Evolutionary conservation across 2,113 vertebrate species (phyloP).

Genomic region (Thalassarche chlororhynchos): DNA sequence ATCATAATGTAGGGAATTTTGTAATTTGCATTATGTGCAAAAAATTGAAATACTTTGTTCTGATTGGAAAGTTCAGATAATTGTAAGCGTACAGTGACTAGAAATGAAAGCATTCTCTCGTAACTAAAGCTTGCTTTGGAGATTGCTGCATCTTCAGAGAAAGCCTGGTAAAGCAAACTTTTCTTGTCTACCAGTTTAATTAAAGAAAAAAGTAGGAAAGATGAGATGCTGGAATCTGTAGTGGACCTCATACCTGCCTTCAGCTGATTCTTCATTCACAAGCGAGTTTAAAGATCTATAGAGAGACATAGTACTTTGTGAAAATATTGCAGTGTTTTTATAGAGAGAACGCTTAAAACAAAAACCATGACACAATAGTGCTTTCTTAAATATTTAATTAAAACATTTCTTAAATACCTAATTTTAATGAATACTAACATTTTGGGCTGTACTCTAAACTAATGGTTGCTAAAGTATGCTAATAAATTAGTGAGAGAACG

Average conservation of each 20-base stretch:
- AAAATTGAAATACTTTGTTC: background rate
- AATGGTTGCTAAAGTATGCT: slow-evolving; percentile 13
- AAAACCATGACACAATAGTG: background rate
- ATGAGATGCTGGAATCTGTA: background rate
- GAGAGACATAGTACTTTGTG: background rate
- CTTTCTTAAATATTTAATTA: background rate
- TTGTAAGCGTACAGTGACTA: background rate
- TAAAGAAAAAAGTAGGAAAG: background rate
- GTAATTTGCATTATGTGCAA: slow-evolving; percentile 3
- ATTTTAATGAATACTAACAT: background rate
- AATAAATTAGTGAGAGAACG: background rate
- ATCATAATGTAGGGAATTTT: slow-evolving; percentile 40
- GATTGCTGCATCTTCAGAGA: background rate
- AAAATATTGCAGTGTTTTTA: background rate
- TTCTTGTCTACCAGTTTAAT: background rate
- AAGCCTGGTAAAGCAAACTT: background rate
- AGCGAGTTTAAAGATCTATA: background rate
- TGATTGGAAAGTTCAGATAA: background rate
- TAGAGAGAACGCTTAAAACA: background rate
- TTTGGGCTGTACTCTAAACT: slow-evolving; percentile 28
- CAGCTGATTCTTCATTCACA: background rate
- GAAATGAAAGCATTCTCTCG: slow-evolving; percentile 28
- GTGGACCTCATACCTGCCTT: background rate
- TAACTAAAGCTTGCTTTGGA: background rate
- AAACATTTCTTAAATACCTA: background rate